Base-by-base conservation (phyloP, 2,797 vertebrate genomes). In the Sebastes itinus region DNA sequence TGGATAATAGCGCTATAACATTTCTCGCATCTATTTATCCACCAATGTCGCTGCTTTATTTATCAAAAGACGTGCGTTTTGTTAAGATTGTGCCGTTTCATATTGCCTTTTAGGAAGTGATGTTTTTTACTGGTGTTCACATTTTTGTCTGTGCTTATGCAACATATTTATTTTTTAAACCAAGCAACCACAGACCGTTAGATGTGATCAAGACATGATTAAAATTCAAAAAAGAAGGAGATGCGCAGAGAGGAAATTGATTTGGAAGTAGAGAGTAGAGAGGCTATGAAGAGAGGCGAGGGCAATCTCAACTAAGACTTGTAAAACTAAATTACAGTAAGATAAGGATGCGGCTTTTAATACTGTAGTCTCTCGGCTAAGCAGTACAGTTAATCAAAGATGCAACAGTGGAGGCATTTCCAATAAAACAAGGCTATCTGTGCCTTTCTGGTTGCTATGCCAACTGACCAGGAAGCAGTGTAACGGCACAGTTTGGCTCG, bases 371-470 rank as follows among this genome's bases (percentile, higher is more conserved):
- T 42, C 67, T 63, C 27, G 54, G 55, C 30, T 22, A 49, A 71
- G 27, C 28, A 60, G 60, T 66, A 4, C 49, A 71, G 23, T 75
- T 81, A 62, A 74, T 82, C 60, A 84, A 68, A 80, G 63, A 73
- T 69, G 66, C 56, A 61, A 80, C 33, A 59, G 59, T 54, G 32
- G 42, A 75, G 63, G 62, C 60, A 75, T 86, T 84, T 84, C 61
- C 58, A 80, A 58, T 68, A 63, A 80, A 63, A 35, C 23, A 52
- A 83, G 65, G 42, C 27, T 14, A 30, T 80, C 35, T 76, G 52
- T 22, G 55, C 28, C 22, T 81, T 56, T 52, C 13, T 73, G 60
- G 78, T 88, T 86, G 69, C 78, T 78, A 87, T 89, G 84, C 64
- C 62, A 85, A 86, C 85, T 75, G 72, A 75, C n/a, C 59, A 35